These are phyloP conservation scores for Dolichomitus sp. DNA, from an alignment of 2,888 invertebrate genomes.

Conservation along the genomic window DNA sequence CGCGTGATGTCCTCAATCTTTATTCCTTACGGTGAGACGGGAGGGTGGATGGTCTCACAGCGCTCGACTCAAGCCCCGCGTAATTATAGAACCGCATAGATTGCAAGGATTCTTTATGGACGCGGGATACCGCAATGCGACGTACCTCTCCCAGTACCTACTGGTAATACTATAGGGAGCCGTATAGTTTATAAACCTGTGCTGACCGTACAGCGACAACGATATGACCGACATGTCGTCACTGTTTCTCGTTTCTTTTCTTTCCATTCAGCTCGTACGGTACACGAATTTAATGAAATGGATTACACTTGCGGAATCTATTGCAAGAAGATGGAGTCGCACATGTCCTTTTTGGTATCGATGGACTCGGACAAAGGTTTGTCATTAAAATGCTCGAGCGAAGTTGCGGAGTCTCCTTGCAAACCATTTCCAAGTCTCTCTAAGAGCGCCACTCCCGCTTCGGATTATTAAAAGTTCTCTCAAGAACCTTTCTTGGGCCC, in stretches of 20 bases:
- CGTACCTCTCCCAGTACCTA: constrained; percentile 69
- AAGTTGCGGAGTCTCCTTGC: no score
- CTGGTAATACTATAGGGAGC: constrained; percentile 24
- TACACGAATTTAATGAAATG: no score
- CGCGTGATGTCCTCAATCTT: constrained; percentile 50
- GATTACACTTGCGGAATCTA: no score
- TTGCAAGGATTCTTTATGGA: constrained; percentile 65
- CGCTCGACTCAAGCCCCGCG: constrained; percentile 15
- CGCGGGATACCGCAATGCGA: constrained; percentile 77
- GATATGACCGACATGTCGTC: constrained; percentile 17
- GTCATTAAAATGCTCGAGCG: no score
- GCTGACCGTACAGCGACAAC: constrained; percentile 17
- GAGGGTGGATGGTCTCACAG: neutral
- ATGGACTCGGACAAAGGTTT: no score
- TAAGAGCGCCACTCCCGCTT: no score
- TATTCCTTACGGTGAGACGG: constrained; percentile 21
- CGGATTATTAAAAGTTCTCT: no score
- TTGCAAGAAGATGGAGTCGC: no score
- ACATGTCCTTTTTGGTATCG: no score
- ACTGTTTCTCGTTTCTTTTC: neutral
- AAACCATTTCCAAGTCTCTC: no score
- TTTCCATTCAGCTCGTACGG: neutral
- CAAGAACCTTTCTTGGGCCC: no score
- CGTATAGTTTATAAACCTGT: constrained; percentile 10
- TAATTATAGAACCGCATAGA: constrained; percentile 62